Conservation (phyloP, 2,113 vertebrate genomes). For the Coreoperca whiteheadi region DNA sequence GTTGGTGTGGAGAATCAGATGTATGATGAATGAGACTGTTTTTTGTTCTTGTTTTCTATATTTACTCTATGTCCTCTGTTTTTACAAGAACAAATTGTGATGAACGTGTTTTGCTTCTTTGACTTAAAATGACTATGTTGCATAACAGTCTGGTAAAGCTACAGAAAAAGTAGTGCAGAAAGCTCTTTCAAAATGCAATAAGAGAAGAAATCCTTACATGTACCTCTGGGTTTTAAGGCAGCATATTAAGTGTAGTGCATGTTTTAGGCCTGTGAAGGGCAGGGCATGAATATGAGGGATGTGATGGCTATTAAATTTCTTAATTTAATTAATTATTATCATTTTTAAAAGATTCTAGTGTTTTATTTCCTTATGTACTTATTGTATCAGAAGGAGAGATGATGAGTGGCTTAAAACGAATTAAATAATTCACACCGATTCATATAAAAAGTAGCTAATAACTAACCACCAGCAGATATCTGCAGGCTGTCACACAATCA, state of each 20-base stretch:
- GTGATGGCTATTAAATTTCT: neutral
- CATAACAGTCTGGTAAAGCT: slow-evolving; percentile 1
- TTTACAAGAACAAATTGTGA: neutral
- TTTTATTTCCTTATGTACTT: neutral
- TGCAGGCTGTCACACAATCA: neutral
- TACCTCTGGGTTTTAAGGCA: neutral
- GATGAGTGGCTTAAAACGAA: neutral
- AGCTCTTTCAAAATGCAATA: neutral
- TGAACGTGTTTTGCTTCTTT: slow-evolving; percentile 12
- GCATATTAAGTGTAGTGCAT: neutral
- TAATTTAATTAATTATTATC: neutral
- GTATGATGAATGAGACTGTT: neutral
- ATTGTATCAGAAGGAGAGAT: neutral
- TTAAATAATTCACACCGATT: neutral
- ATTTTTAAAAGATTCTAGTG: neutral
- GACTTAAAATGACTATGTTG: neutral
- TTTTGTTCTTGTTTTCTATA: neutral
- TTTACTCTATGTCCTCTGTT: neutral
- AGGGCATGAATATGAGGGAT: neutral
- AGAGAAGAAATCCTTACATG: neutral
- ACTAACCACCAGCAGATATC: neutral
- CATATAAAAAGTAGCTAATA: neutral
- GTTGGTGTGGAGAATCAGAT: neutral
- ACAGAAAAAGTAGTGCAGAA: neutral
- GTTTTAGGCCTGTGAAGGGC: neutral